phyloP scores from a whole-genome alignment of 1,140 invertebrate species.

The Harpegnathos saltator region DNA sequence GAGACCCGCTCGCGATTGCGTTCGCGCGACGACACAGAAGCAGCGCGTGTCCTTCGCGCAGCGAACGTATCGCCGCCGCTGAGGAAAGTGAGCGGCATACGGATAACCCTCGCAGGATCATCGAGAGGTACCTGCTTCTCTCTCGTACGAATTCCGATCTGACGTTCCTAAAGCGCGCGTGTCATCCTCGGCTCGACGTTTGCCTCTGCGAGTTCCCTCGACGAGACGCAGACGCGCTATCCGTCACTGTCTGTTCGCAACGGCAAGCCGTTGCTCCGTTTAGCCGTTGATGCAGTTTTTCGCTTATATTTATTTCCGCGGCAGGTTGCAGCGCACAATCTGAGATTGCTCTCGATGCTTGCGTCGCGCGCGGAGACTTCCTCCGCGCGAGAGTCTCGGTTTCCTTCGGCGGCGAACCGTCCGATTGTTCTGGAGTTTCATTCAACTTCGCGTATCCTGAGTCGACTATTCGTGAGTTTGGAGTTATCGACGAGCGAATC shows the following conservation, averaged over 20 bases:
- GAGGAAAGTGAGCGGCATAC: constrained; percentile 10
- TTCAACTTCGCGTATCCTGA: neutral
- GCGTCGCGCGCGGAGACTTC: no score
- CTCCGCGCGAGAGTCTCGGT: neutral
- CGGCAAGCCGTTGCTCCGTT: neutral
- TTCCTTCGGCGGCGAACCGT: neutral
- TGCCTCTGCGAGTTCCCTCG: no score
- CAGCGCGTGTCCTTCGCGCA: neutral
- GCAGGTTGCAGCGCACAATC: neutral
- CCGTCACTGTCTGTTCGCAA: no score
- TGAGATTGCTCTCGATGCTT: neutral
- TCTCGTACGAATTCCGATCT: constrained; percentile 17
- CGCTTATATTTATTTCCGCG: neutral
- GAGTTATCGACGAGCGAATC: constrained; percentile 41
- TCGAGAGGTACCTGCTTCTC: constrained; percentile 2
- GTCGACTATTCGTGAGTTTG: constrained; percentile 7
- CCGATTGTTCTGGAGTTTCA: neutral
- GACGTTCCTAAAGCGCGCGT: no score
- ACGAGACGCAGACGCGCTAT: neutral
- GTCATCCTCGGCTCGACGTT: no score
- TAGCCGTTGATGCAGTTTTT: no score
- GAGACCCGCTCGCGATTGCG: neutral
- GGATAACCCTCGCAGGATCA: constrained; percentile 8
- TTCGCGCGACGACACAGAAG: constrained; percentile 38
- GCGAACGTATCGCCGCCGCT: constrained; percentile 4